A percentile compares a stretch with the other conserved stretches of the same genome.
Conservation (phyloP, 2,888 invertebrate genomes). For the Lithophane ornitopus region DNA sequence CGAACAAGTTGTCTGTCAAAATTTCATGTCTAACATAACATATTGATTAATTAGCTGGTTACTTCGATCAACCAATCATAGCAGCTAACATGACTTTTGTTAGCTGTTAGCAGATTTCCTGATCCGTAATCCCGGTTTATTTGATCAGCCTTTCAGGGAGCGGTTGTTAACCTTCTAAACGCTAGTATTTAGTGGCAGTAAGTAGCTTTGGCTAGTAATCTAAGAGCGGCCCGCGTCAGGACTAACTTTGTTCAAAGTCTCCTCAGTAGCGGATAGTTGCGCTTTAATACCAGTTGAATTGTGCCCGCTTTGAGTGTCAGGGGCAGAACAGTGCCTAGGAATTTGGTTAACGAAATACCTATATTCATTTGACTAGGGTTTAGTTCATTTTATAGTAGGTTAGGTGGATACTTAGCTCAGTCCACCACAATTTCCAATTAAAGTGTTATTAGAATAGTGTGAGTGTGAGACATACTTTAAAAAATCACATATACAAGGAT, state of each 20-base stretch:
- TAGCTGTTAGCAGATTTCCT: background rate
- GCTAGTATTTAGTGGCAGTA: background rate
- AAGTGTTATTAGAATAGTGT: background rate
- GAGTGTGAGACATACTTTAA: background rate
- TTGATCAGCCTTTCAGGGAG: background rate
- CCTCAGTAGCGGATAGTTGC: constrained; percentile 33
- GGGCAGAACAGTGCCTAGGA: constrained; percentile 7
- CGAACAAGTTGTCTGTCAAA: background rate
- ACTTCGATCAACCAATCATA: background rate
- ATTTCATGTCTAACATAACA: background rate
- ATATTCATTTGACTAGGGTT: background rate
- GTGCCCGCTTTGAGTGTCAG: constrained; percentile 7
- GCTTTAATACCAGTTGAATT: constrained; percentile 2
- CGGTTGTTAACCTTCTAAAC: background rate
- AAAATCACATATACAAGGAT: background rate
- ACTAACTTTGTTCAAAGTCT: constrained; percentile 38
- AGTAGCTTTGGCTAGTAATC: constrained; percentile 19
- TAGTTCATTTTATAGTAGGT: background rate
- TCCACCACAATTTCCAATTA: no score
- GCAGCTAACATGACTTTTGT: background rate
- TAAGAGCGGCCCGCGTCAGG: constrained; percentile 10
- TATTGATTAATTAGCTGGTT: background rate
- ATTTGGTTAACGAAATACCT: background rate
- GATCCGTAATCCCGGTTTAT: background rate
- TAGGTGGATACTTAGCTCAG: background rate